Conservation (phyloP, 1,140 invertebrate species). For the Plodia interpunctella region DNA sequence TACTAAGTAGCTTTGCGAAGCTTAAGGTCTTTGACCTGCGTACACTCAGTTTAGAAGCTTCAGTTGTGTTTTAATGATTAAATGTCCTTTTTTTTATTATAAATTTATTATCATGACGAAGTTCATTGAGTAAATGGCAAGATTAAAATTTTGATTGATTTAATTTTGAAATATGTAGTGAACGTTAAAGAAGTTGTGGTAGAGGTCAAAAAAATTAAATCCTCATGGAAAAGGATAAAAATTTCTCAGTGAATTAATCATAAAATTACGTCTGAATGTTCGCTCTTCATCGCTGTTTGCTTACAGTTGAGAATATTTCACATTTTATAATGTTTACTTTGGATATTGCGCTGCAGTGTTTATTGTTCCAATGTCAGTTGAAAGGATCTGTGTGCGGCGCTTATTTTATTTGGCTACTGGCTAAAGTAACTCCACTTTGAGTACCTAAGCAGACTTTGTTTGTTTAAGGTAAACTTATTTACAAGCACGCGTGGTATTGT, state of each 20-base stretch:
- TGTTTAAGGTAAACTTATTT: not conserved
- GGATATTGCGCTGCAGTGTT: not conserved
- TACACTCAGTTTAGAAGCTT: not conserved
- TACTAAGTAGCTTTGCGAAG: slow-evolving; percentile 6
- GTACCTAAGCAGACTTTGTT: not conserved
- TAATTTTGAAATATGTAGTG: too few species aligned
- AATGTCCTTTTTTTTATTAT: too few species aligned
- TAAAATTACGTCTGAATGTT: not conserved
- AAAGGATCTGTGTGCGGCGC: not conserved
- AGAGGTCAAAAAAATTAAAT: too few species aligned
- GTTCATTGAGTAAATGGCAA: too few species aligned
- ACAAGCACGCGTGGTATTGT: too few species aligned
- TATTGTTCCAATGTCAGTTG: not conserved
- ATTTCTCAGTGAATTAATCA: too few species aligned
- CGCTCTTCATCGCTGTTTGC: not conserved
- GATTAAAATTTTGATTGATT: too few species aligned
- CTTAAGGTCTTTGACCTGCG: not conserved
- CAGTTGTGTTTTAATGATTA: too few species aligned
- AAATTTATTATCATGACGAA: too few species aligned
- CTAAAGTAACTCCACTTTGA: not conserved
- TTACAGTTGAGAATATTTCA: not conserved
- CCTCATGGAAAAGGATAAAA: too few species aligned
- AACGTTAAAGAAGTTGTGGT: too few species aligned
- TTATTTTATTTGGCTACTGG: not conserved
- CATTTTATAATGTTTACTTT: not conserved